phyloP scores from a whole-genome alignment of 2,113 vertebrate genomes.

The Caranx ignobilis region DNA sequence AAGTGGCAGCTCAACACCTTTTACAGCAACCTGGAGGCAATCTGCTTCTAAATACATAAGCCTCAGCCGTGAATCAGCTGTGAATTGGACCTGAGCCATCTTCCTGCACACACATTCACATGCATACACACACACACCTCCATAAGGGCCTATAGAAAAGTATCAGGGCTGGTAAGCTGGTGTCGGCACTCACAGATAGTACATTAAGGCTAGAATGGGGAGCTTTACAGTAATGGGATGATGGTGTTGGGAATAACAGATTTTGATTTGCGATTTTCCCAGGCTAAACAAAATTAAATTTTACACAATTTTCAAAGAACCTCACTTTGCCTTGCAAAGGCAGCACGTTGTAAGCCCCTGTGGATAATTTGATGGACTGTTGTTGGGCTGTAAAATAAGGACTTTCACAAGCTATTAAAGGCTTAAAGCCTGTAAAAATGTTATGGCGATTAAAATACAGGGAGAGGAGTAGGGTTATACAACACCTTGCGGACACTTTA shows the following conservation, averaged over 20 bases:
- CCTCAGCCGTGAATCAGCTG: constrained; percentile 66
- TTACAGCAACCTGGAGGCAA: constrained; percentile 75
- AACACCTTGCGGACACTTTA: constrained; percentile 49
- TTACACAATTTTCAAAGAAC: constrained; percentile 58
- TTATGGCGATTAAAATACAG: constrained; percentile 52
- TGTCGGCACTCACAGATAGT: constrained; percentile 56
- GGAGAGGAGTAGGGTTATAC: constrained; percentile 33
- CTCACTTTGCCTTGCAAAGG: constrained; percentile 31
- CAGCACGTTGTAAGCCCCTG: constrained; percentile 38
- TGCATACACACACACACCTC: constrained; percentile 14
- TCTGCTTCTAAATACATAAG: constrained; percentile 71
- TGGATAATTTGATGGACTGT: constrained; percentile 65
- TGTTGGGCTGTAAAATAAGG: constrained; percentile 64
- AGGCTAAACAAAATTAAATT: constrained; percentile 67
- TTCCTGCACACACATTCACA: constrained; percentile 32
- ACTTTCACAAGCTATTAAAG: constrained; percentile 71
- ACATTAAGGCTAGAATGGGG: constrained; percentile 48
- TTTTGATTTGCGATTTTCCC: constrained; percentile 59
- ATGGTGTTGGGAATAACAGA: constrained; percentile 54
- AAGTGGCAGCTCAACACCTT: constrained; percentile 77
- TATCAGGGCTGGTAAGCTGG: constrained; percentile 39
- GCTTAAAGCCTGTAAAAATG: constrained; percentile 66
- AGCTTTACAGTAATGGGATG: constrained; percentile 69
- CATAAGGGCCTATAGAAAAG: constrained; percentile 48
- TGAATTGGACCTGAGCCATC: constrained; percentile 70